Percentiles rank a stretch among this genome's conserved stretches.
Conservation (phyloP, 2,113 vertebrate species). For the Natator depressus region DNA sequence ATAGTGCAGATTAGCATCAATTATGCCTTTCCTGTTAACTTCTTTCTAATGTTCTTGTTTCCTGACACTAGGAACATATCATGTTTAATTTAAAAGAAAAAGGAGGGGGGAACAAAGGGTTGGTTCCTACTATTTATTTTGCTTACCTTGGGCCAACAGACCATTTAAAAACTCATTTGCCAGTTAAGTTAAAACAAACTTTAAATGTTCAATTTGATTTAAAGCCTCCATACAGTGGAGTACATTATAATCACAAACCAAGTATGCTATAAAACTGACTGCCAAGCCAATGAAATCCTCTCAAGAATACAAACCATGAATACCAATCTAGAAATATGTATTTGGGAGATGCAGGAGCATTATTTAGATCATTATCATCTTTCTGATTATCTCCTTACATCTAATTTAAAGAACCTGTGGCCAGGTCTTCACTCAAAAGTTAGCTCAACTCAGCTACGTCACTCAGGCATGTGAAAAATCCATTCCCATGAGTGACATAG, state of each 20-base stretch:
- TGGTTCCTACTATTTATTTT: background rate
- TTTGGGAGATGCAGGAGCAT: fast-evolving
- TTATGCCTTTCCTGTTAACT: background rate
- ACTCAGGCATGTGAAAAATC: background rate
- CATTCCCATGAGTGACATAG: background rate
- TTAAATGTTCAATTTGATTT: background rate
- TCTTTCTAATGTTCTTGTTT: background rate
- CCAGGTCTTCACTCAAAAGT: background rate
- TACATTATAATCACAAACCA: background rate
- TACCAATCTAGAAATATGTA: background rate
- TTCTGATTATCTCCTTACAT: background rate
- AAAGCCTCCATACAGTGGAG: background rate
- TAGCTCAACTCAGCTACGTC: background rate
- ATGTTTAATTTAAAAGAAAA: background rate
- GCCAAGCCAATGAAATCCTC: background rate
- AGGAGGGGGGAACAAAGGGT: background rate
- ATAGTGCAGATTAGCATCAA: background rate
- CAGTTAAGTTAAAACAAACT: background rate
- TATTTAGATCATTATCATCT: background rate
- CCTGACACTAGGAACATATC: background rate
- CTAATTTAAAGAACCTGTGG: background rate
- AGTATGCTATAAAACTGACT: background rate
- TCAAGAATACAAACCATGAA: background rate
- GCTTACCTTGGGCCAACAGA: background rate
- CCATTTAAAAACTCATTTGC: background rate